phyloP scores from a whole-genome alignment of 2,888 invertebrate species.

The Phytoseiulus persimilis region DNA sequence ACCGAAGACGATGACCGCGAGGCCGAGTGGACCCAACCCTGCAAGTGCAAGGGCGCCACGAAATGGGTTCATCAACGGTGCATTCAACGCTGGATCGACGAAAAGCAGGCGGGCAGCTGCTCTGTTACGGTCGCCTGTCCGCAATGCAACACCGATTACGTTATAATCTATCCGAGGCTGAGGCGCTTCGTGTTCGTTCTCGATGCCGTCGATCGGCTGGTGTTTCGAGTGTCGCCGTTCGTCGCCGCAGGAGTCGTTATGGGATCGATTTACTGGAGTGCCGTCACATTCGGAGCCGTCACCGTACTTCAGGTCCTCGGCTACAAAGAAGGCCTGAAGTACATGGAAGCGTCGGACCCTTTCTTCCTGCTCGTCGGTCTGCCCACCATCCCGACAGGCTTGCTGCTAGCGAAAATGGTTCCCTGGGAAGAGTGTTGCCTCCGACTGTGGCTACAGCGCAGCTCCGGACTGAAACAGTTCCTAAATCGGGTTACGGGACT shows the following conservation, averaged over 20 bases:
- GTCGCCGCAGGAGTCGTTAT: constrained; percentile 86
- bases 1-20: constrained; percentile 83
- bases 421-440: constrained; percentile 76
- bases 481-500: constrained; percentile 13
- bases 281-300: constrained; percentile 91
- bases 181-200: constrained; percentile 69
- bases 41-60: constrained; percentile 68
- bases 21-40: constrained; percentile 89
- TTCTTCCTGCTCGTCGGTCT: constrained; percentile 77
- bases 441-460: constrained; percentile 48
- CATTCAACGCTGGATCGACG: constrained; percentile 93
- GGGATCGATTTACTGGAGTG: constrained; percentile 92
- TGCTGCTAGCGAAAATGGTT: constrained; percentile 86
- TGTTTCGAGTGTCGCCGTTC: constrained; percentile 83
- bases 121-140: constrained; percentile 75
- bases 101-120: constrained; percentile 86
- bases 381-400: constrained; percentile 83
- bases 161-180: constrained; percentile 85
- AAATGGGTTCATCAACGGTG: constrained; percentile 72
- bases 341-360: constrained; percentile 91
- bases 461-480: constrained; percentile 6
- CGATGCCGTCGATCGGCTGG: constrained; percentile 75
- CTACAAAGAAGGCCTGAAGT: constrained; percentile 78
- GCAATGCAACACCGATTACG: constrained; percentile 89
- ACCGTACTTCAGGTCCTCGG: constrained; percentile 91